Base-by-base conservation (phyloP, 1,140 invertebrate species). In the Pseudachorutes palmiensis region DNA sequence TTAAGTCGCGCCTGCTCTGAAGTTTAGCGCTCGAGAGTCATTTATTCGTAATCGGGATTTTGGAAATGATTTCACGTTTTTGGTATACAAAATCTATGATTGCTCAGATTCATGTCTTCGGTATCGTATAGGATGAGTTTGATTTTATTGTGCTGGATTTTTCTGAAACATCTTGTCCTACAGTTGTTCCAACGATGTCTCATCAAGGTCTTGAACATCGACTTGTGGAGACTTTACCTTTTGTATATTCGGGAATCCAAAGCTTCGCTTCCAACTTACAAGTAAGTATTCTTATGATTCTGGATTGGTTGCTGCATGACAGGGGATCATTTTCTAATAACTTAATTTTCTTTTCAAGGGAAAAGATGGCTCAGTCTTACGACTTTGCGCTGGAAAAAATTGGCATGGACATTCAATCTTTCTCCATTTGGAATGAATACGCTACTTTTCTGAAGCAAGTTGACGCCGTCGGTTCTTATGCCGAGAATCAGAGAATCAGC, bases 311-410 rank as follows among this genome's bases (percentile, higher is more conserved):
- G n/a, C n/a, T n/a, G n/a, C n/a, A n/a, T n/a, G n/a, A n/a, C n/a
- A n/a, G n/a, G n/a, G n/a, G n/a, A n/a, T n/a, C n/a, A n/a, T n/a
- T 12, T 12, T 24, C 14, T 26, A 55, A 12, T 55, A 55, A 14
- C 24, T 55, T 65, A 22, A 36, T 48, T 36, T 65, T 51, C 49
- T 65, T 62, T 60, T 64, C 5, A 58, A 97, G 95, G 76, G 96
- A 99, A 79, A 99, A 98, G 82, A 97, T 99, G 91, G 95, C 95
- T 0, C 94, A 99, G 80, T 96, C 97, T 0, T 99, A 98, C 78
- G 97, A 99, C 79, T 99, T 98, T 83, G 96, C 97, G 0, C 79
- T 99, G 65, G 97, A 99, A 68, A 98, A 98, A 81, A 98, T 99
- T 75, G 97, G 97, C 1, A 90, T 98, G 86, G 96, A 98, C 75